Evolutionary conservation across 2,797 vertebrate genomes (phyloP).

Genomic region (Poeciliopsis turneri): DNA sequence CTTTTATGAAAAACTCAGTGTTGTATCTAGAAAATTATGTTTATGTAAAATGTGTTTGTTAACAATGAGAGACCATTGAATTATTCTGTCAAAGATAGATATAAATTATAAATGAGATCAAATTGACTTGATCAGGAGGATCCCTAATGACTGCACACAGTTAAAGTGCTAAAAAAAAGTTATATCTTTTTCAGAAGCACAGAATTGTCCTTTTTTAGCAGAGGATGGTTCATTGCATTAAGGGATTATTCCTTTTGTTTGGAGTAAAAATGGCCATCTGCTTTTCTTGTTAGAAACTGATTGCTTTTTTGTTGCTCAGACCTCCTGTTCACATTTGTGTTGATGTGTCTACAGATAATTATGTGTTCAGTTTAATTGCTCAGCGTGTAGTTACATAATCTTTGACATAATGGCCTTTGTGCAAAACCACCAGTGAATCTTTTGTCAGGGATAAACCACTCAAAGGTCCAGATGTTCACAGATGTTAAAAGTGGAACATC

Average conservation of each 20-base stretch:
- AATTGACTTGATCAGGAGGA: not conserved
- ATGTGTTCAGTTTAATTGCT: constrained; percentile 34
- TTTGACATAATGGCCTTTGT: constrained; percentile 27
- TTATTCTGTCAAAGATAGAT: too few species aligned
- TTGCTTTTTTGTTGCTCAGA: constrained; percentile 30
- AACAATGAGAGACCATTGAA: too few species aligned
- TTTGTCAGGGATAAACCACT: constrained; percentile 15
- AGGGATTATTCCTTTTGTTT: constrained; percentile 60
- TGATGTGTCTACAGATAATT: constrained; percentile 13
- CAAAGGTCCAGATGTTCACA: constrained; percentile 40
- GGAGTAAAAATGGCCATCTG: constrained; percentile 66
- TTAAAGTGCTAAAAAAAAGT: constrained; percentile 3
- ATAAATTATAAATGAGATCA: not conserved
- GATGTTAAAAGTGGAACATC: constrained; percentile 33
- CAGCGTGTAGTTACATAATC: constrained; percentile 28
- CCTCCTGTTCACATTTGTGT: constrained; percentile 1
- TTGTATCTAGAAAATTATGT: not conserved
- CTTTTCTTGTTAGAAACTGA: constrained; percentile 37
- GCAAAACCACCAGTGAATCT: not conserved
- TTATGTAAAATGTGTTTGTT: not conserved
- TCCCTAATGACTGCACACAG: not conserved
- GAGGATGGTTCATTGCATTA: constrained; percentile 57
- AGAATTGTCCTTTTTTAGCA: constrained; percentile 45
- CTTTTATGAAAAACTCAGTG: not conserved
- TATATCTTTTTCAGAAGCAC: constrained; percentile 29